phyloP scores from a whole-genome alignment of 2,888 invertebrate species.

The Hydrotaea cyrtoneurina region DNA sequence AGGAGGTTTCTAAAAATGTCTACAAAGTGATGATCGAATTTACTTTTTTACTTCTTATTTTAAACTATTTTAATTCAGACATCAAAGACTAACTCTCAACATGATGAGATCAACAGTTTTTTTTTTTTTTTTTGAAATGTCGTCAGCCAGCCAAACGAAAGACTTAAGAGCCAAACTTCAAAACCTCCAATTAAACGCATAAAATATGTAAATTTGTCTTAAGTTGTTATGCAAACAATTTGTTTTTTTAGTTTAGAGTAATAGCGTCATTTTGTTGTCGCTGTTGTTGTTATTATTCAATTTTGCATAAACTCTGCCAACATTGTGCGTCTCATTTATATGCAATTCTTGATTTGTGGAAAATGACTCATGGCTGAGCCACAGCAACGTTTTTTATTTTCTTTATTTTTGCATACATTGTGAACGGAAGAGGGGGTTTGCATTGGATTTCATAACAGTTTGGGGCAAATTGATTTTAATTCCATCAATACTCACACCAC shows the following conservation, averaged over 20 bases:
- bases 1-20: too few species aligned
- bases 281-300: too few species aligned
- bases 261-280: background rate
- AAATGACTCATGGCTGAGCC: constrained; percentile 18
- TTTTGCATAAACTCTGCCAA: constrained; percentile 26
- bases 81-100: too few species aligned
- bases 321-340: constrained; percentile 3
- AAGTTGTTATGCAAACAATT: background rate
- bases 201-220: constrained; percentile 16
- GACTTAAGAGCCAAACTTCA: constrained; percentile 1
- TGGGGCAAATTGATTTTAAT: constrained; percentile 72
- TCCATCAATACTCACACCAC: constrained; percentile 74
- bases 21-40: too few species aligned
- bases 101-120: too few species aligned
- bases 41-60: too few species aligned
- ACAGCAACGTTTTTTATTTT: too few species aligned
- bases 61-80: too few species aligned
- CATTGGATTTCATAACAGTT: constrained; percentile 60
- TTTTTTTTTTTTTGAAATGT: too few species aligned
- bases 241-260: background rate
- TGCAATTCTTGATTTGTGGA: constrained; percentile 3
- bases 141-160: too few species aligned
- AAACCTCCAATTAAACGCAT: background rate
- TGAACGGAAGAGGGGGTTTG: constrained; percentile 1
- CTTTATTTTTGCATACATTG: too few species aligned